Base-by-base conservation (phyloP, 2,113 vertebrate genomes). In the Piaya cayana region DNA sequence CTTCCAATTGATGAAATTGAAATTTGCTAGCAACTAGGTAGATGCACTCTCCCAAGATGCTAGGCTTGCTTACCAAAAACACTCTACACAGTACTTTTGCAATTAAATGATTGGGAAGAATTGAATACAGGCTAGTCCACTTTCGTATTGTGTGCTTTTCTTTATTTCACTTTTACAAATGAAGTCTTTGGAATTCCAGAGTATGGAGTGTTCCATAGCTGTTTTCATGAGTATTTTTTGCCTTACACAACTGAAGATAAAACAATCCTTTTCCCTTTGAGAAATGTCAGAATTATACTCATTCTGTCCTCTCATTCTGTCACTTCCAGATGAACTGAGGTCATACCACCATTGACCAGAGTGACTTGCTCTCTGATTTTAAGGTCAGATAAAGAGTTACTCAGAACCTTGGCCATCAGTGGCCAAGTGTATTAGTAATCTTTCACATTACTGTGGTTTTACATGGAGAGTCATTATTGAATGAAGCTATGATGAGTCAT, bases 181-280 rank as follows among this genome's bases (percentile, higher is more conserved):
- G 12, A 82, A 67, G 29, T 43, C 25, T 71, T 49, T 47, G 37
- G 10, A 64, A 18, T 77, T 90, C 39, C 39, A 39, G 39, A 39
- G 39, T 39, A 39, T 39, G 12, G 39, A 39, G 13, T 56, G 37
- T 55, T 47, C 29, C 80, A 6, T 19, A 39, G 19, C 58, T 78
- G 26, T 76, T 79, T 42, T 74, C 52, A n/a, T 92, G 43, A 76
- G 81, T 63, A 52, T 50, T 88, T 92, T 81, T 93, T 87, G 65
- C n/a, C 25, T 74, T 86, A 83, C 0, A 3, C 58, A 53, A 8
- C 58, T 88, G 32, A 16, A 36, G 23, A 62, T 47, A 86, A 71
- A 94, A 45, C n/a, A 93, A 37, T 68, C 34, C 23, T 95, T 80
- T 63, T 86, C 71, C 47, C 65, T 64, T 56, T 87, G 84, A 92